phyloP scores from a whole-genome alignment of 2,113 vertebrate genomes.

The Esox niger region DNA sequence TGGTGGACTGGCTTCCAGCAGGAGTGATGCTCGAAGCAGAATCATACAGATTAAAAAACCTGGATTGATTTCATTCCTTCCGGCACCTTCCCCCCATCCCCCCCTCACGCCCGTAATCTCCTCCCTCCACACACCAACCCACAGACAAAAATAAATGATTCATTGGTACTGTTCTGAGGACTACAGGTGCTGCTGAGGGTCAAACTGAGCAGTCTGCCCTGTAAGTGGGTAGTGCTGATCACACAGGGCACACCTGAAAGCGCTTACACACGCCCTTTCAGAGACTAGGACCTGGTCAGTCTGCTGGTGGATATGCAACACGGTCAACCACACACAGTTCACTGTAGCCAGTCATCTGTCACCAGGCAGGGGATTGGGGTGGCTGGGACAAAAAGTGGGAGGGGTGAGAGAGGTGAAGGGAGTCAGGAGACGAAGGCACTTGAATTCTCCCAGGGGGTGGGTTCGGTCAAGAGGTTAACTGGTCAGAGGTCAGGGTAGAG shows the following conservation, averaged over 20 bases:
- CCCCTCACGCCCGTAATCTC: constrained; percentile 11
- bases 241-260: constrained; percentile 43
- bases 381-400: constrained; percentile 7
- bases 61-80: constrained; percentile 53
- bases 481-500: constrained; percentile 35
- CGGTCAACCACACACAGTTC: too few relatives aligned
- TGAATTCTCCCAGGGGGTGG: constrained; percentile 70
- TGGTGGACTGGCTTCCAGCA: constrained; percentile 41
- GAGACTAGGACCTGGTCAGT: neutral
- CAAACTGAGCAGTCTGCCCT: constrained; percentile 21
- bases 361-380: neutral
- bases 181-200: constrained; percentile 47
- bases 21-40: constrained; percentile 64
- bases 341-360: too few relatives aligned
- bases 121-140: constrained; percentile 35
- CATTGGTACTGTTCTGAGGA: constrained; percentile 23
- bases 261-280: neutral
- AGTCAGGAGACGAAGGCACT: constrained; percentile 83
- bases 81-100: constrained; percentile 44
- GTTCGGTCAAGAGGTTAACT: constrained; percentile 54
- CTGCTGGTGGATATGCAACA: neutral
- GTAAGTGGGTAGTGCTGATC: constrained; percentile 31
- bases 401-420: constrained; percentile 28
- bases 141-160: constrained; percentile 49
- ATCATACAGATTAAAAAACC: constrained; percentile 71